Evolutionary conservation across 2,113 vertebrate species (phyloP).

Genomic region (Numenius arquata): DNA sequence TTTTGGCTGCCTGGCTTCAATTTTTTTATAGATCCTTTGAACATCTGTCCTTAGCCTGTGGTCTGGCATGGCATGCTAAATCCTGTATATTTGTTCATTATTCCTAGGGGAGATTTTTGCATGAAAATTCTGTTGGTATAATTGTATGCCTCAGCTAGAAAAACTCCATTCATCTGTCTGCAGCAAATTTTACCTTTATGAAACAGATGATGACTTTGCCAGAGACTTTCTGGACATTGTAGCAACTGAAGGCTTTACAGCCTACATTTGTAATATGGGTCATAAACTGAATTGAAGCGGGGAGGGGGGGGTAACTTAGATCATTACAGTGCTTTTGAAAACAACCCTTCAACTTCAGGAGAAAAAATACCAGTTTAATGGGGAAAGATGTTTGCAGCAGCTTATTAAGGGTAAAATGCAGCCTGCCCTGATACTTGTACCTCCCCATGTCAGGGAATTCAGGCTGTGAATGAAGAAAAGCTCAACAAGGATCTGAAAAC

Average conservation of each 20-base stretch:
- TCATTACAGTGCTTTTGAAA: neutral
- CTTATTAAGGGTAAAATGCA: neutral
- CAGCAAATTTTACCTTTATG: conserved; percentile 46
- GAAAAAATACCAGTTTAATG: neutral
- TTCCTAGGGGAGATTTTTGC: conserved; percentile 16
- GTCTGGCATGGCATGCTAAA: neutral
- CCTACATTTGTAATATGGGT: conserved; percentile 12
- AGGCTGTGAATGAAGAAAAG: neutral
- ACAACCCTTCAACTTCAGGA: neutral
- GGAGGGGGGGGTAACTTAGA: neutral
- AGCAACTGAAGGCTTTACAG: conserved; percentile 18
- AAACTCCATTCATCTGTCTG: conserved; percentile 18
- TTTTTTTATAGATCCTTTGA: neutral
- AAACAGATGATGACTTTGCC: conserved; percentile 51
- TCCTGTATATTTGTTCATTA: conserved; percentile 29
- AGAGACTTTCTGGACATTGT: conserved; percentile 46
- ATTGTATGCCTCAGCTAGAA: conserved; percentile 35
- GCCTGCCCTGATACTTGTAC: neutral
- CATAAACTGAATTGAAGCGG: conserved; percentile 33
- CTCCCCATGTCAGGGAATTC: neutral
- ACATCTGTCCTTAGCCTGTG: neutral
- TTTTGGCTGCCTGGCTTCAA: neutral
- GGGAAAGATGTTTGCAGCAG: neutral
- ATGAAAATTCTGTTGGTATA: conserved; percentile 44
- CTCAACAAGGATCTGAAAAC: neutral